These are phyloP conservation scores for Brachylomia viminalis DNA, from an alignment of 2,888 invertebrate genomes.

Conservation along the genomic window DNA sequence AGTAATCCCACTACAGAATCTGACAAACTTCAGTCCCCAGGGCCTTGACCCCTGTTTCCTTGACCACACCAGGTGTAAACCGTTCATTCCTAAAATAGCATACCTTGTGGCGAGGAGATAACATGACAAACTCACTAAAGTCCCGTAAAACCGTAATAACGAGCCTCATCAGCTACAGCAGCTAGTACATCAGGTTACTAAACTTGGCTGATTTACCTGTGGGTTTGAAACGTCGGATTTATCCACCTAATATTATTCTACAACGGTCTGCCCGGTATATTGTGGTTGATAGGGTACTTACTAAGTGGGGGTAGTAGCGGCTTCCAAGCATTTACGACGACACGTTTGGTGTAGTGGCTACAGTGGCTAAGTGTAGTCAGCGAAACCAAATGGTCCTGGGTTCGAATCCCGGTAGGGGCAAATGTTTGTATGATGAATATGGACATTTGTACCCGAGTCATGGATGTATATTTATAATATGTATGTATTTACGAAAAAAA, in stretches of 20 bases:
- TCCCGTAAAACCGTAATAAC: constrained; percentile 64
- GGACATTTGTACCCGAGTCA: too few relatives aligned
- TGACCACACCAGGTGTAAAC: constrained; percentile 41
- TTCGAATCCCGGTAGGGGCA: too few relatives aligned
- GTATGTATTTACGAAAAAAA: too few relatives aligned
- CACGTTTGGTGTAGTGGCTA: too few relatives aligned
- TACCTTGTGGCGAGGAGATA: constrained; percentile 28
- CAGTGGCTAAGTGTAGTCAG: too few relatives aligned
- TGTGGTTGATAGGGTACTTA: constrained; percentile 43
- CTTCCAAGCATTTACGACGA: neutral
- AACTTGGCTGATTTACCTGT: constrained; percentile 69
- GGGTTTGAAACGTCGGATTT: constrained; percentile 64
- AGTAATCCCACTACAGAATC: constrained; percentile 25
- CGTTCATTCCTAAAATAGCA: constrained; percentile 57
- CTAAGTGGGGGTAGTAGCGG: constrained; percentile 14
- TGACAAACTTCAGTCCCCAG: constrained; percentile 28
- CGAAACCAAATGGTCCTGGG: too few relatives aligned
- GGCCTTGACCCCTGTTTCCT: constrained; percentile 44
- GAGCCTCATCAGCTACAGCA: constrained; percentile 62
- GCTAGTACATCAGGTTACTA: constrained; percentile 57
- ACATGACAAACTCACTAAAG: constrained; percentile 60
- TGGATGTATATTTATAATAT: too few relatives aligned
- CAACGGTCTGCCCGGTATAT: constrained; percentile 64
- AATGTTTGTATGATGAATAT: too few relatives aligned
- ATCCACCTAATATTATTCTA: constrained; percentile 68